phyloP scores from a whole-genome alignment of 2,888 invertebrate genomes.

The Ischnura elegans region DNA sequence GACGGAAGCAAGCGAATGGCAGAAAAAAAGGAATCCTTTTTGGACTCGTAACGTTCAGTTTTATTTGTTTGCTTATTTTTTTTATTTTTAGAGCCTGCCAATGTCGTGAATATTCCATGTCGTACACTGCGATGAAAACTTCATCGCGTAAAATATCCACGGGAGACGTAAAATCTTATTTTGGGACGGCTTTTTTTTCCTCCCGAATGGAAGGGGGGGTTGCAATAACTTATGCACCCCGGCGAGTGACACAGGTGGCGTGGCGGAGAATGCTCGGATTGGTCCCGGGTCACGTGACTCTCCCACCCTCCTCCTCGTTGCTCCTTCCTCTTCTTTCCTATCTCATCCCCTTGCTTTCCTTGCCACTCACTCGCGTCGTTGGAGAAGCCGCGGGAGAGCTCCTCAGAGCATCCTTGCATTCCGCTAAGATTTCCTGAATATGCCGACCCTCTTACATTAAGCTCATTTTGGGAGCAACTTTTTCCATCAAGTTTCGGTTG shows the following conservation, averaged over 20 bases:
- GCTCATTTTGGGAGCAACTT: too few species aligned
- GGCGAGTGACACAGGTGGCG: constrained; percentile 46
- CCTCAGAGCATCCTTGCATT: not conserved
- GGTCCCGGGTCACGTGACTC: not conserved
- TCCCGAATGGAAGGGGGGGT: not conserved
- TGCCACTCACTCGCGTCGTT: not conserved
- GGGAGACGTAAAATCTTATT: constrained; percentile 24
- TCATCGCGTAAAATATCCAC: constrained; percentile 43
- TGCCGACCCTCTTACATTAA: not conserved
- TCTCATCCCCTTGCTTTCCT: not conserved
- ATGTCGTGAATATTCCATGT: constrained; percentile 40
- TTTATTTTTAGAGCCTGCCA: constrained; percentile 17
- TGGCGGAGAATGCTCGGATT: not conserved
- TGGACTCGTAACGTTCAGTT: not conserved
- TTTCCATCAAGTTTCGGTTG: too few species aligned
- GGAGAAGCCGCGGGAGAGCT: constrained; percentile 41
- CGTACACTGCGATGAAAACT: constrained; percentile 25
- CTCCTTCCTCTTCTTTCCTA: not conserved
- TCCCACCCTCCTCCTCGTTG: not conserved
- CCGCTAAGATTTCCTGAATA: constrained; percentile 21
- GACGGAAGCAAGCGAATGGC: not conserved
- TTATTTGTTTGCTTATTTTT: not conserved
- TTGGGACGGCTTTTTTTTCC: not conserved
- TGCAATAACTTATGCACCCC: constrained; percentile 49
- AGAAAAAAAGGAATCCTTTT: not conserved